Evolutionary conservation across 2,113 vertebrate genomes (phyloP).

Genomic region (Bufo bufo): DNA sequence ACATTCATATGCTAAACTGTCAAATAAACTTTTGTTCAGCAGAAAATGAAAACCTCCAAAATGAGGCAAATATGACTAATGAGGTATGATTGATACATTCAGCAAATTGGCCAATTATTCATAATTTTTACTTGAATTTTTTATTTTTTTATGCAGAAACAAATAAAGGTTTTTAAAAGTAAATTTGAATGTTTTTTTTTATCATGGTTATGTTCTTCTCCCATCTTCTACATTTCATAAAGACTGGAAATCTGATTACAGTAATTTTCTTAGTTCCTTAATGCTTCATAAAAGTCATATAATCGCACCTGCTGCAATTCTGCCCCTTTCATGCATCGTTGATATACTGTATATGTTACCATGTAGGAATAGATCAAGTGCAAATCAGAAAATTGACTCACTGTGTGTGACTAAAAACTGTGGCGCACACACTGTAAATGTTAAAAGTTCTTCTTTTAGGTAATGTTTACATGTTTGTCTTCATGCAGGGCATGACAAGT

Average conservation of each 20-base stretch:
- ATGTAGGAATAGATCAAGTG: background rate
- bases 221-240: conserved; percentile 66
- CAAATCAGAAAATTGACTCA: no score
- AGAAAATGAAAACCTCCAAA: conserved; percentile 77
- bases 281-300: conserved; percentile 59
- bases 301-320: conserved; percentile 15
- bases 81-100: conserved; percentile 76
- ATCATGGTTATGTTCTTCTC: conserved; percentile 67
- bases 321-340: background rate
- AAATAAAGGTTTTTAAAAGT: conserved; percentile 69
- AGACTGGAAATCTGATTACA: conserved; percentile 66
- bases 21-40: conserved; percentile 70
- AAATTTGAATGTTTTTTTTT: conserved; percentile 70
- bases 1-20: conserved; percentile 79
- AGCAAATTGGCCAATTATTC: conserved; percentile 77
- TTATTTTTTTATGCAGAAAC: conserved; percentile 70
- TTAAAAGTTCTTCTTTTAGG: no score
- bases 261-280: conserved; percentile 68
- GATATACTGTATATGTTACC: background rate
- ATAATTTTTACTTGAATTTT: conserved; percentile 70
- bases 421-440: no score
- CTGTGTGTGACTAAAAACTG: no score
- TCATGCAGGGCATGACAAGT: no score
- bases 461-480: no score
- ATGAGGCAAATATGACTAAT: conserved; percentile 74